A percentile compares a stretch with the other conserved stretches of the same genome.
Conservation (phyloP, 2,113 vertebrate genomes). For the Mesembrinibis cayennensis region DNA sequence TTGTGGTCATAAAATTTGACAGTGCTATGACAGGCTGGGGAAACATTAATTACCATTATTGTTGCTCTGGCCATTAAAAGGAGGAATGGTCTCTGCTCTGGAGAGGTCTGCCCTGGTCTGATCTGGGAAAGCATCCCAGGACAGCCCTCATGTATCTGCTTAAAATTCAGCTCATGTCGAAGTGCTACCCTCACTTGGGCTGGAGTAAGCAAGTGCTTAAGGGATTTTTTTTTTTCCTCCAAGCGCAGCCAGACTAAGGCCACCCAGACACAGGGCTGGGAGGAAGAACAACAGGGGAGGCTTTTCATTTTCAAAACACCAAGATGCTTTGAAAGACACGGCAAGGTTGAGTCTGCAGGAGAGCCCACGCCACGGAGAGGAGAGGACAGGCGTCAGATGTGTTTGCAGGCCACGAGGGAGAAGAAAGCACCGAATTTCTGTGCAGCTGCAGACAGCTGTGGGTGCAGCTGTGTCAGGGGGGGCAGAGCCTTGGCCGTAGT, state of each 20-base stretch:
- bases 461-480: accelerated
- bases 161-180: slow-evolving; percentile 16
- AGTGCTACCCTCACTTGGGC: not conserved
- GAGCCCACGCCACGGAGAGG: accelerated
- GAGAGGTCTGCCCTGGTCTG: not conserved
- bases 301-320: not conserved
- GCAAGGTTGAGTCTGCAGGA: not conserved
- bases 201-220: slow-evolving; percentile 6
- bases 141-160: not conserved
- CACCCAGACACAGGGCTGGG: not conserved
- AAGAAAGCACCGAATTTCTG: not conserved
- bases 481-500: not conserved
- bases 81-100: slow-evolving; percentile 6
- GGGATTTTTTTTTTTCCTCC: not conserved
- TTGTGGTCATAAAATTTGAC: not conserved
- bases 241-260: not conserved
- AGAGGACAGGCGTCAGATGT: not conserved
- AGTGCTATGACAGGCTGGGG: not conserved
- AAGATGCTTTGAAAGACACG: not conserved
- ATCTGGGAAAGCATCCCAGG: slow-evolving; percentile 50
- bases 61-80: slow-evolving; percentile 1
- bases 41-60: slow-evolving; percentile 7
- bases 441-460: not conserved
- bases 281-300: not conserved
- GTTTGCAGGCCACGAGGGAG: not conserved